These are phyloP conservation scores for Oreochromis aureus DNA, from an alignment of 2,113 vertebrate genomes.

Conservation along the genomic window DNA sequence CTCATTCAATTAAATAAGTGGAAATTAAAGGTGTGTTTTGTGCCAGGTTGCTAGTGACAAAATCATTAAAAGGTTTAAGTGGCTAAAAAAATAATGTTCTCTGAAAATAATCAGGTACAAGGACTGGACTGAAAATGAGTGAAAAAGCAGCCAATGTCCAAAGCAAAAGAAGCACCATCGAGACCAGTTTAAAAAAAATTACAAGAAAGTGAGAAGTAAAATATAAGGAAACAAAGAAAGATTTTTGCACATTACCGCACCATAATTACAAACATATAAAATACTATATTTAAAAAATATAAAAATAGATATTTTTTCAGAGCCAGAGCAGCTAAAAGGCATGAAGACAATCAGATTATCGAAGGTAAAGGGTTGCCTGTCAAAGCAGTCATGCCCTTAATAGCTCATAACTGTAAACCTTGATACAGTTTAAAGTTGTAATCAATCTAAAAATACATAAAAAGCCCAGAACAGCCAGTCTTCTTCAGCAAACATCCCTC, in stretches of 20 bases:
- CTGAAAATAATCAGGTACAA: background rate
- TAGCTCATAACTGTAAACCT: background rate
- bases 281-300: background rate
- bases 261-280: background rate
- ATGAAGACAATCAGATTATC: background rate
- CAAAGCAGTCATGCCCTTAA: background rate
- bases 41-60: background rate
- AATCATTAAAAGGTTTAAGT: background rate
- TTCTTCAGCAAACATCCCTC: background rate
- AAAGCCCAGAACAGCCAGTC: background rate
- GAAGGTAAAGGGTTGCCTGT: too few species aligned
- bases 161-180: background rate
- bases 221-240: too few species aligned
- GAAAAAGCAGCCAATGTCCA: background rate
- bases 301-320: too few species aligned
- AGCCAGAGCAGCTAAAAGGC: background rate
- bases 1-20: background rate
- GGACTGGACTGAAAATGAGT: background rate
- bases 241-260: too few species aligned
- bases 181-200: background rate
- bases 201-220: too few species aligned
- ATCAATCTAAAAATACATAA: background rate
- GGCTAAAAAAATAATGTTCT: background rate
- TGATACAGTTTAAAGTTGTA: background rate
- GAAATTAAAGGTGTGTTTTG: background rate